Evolutionary conservation across 2,797 vertebrate genomes (phyloP).

Genomic region (Diplodus puntazzo): DNA sequence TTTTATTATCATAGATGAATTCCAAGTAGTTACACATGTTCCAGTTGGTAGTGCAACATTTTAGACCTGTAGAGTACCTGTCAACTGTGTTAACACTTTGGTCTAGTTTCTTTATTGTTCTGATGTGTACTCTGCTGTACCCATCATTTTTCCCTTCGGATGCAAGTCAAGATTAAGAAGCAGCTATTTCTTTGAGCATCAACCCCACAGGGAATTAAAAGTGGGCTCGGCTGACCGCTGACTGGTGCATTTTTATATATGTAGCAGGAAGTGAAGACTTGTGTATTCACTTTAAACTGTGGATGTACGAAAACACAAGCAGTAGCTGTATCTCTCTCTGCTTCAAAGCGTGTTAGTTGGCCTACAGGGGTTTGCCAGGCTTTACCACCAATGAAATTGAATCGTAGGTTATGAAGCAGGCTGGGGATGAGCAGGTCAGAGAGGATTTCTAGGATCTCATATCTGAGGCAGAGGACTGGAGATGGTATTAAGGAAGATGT

Average conservation of each 20-base stretch:
- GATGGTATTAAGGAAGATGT: conserved; percentile 18
- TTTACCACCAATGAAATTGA: conserved; percentile 15
- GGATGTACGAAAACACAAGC: conserved; percentile 12
- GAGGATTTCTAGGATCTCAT: conserved; percentile 24
- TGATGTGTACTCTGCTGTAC: too few relatives aligned
- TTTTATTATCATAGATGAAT: too few relatives aligned
- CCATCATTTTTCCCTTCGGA: too few relatives aligned
- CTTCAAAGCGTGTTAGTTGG: conserved; percentile 37
- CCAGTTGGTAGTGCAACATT: too few relatives aligned
- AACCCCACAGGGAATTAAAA: conserved; percentile 24
- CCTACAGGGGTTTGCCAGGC: conserved; percentile 25
- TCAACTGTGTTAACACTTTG: too few relatives aligned
- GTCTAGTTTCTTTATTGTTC: too few relatives aligned
- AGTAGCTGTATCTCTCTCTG: background rate
- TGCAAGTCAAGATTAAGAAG: conserved; percentile 21
- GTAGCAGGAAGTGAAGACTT: conserved; percentile 19
- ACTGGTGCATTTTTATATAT: conserved; percentile 35
- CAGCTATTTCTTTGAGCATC: conserved; percentile 39
- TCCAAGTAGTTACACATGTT: too few relatives aligned
- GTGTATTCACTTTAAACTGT: conserved; percentile 28
- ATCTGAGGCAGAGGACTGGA: conserved; percentile 12
- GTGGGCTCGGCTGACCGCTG: conserved; percentile 11
- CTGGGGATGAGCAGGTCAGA: conserved; percentile 8
- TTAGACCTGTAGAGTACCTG: too few relatives aligned
- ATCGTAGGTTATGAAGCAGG: conserved; percentile 14